phyloP scores from a whole-genome alignment of 2,888 invertebrate species.

The Desoria tigrina region DNA sequence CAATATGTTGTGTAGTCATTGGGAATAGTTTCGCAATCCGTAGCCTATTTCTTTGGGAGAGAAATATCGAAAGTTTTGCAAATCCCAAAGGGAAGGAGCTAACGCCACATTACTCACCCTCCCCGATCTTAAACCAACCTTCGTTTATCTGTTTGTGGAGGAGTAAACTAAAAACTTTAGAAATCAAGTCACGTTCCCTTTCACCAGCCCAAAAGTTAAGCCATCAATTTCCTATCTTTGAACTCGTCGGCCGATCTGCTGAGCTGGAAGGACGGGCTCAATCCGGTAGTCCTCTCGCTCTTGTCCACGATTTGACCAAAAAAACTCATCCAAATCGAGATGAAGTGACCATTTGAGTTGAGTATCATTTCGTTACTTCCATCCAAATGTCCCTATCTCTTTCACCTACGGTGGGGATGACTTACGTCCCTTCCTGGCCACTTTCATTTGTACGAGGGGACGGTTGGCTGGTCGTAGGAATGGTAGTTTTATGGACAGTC shows the following conservation, averaged over 20 bases:
- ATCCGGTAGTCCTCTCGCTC: background rate
- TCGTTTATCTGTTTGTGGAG: conserved; percentile 24
- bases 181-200: conserved; percentile 49
- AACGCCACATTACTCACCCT: conserved; percentile 24
- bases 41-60: no score
- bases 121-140: background rate
- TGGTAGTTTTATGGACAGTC: conserved; percentile 26
- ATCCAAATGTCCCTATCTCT: background rate
- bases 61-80: conserved; percentile 19
- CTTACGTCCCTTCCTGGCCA: background rate
- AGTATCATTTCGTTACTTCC: background rate
- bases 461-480: background rate
- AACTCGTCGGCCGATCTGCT: conserved; percentile 29
- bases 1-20: no score
- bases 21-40: no score
- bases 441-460: no score
- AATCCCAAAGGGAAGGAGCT: conserved; percentile 4
- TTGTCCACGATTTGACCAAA: conserved; percentile 14
- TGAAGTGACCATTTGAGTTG: conserved; percentile 20
- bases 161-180: conserved; percentile 38
- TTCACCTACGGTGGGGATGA: background rate
- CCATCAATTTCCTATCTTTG: conserved; percentile 48
- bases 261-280: conserved; percentile 1
- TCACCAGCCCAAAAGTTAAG: conserved; percentile 49
- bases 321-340: conserved; percentile 14